phyloP scores from a whole-genome alignment of 1,140 invertebrate genomes.

The Pteromalus puparum region DNA sequence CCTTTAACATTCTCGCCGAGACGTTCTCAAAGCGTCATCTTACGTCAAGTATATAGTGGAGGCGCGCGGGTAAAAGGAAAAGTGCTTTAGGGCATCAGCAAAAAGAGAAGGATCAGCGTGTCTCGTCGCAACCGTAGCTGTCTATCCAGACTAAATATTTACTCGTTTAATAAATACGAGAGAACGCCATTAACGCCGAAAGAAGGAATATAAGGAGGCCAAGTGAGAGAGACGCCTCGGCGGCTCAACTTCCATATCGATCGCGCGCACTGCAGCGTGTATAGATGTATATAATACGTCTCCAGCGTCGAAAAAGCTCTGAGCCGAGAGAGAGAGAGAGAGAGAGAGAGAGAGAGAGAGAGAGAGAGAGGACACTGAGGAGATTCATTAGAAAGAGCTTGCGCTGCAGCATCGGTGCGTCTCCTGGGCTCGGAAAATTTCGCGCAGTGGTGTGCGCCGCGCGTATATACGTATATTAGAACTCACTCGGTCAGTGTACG shows the following conservation, averaged over 20 bases:
- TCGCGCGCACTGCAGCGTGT: neutral
- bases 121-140: too few relatives aligned
- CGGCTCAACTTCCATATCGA: neutral
- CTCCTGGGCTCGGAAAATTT: conserved; percentile 20
- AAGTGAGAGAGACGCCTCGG: neutral
- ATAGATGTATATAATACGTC: neutral
- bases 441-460: neutral
- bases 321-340: too few relatives aligned
- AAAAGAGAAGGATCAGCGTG: neutral
- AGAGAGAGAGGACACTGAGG: neutral
- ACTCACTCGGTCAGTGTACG: neutral
- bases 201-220: neutral
- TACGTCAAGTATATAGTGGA: too few relatives aligned
- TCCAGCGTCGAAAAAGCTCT: neutral
- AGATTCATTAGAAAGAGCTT: conserved; percentile 11
- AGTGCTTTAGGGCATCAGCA: too few relatives aligned
- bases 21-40: too few relatives aligned
- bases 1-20: too few relatives aligned
- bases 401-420: neutral
- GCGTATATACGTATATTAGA: neutral
- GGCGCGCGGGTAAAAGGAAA: too few relatives aligned
- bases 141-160: neutral
- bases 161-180: neutral
- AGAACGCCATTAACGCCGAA: neutral
- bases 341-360: too few relatives aligned